A percentile compares a stretch with the other conserved stretches of the same genome.
phyloP scores from a whole-genome alignment of 2,888 invertebrate species.

The Agonopterix arenella region DNA sequence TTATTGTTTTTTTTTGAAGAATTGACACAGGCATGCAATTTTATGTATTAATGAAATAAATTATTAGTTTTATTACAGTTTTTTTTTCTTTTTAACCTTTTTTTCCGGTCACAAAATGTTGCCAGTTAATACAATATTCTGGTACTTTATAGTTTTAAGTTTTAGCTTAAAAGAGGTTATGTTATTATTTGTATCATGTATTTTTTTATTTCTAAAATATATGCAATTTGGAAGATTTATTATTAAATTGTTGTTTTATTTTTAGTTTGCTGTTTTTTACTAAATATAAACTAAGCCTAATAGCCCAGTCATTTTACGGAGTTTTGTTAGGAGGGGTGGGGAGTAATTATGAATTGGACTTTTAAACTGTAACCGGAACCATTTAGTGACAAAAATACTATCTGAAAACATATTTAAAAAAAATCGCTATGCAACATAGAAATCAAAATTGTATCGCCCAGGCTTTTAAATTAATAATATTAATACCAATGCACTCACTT shows the following conservation, averaged over 20 bases:
- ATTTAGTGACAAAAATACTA: too few relatives aligned
- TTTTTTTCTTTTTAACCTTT: constrained; percentile 3
- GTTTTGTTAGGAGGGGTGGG: too few relatives aligned
- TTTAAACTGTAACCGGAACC: too few relatives aligned
- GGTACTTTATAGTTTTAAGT: constrained; percentile 20
- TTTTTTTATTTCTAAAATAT: constrained; percentile 66
- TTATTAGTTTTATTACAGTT: constrained; percentile 39
- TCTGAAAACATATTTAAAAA: too few relatives aligned
- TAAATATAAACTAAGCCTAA: background rate
- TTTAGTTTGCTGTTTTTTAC: constrained; percentile 8
- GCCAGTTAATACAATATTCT: too few relatives aligned
- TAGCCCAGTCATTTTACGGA: too few relatives aligned
- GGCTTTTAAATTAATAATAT: too few relatives aligned
- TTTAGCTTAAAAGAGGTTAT: constrained; percentile 41
- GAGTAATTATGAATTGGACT: too few relatives aligned
- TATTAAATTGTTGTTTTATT: constrained; percentile 46
- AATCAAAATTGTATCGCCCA: too few relatives aligned
- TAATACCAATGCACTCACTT: too few relatives aligned
- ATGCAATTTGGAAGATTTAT: constrained; percentile 64
- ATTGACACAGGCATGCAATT: constrained; percentile 36
- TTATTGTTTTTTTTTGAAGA: constrained; percentile 18
- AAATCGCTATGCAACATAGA: too few relatives aligned
- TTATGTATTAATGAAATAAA: constrained; percentile 46
- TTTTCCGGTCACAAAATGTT: constrained; percentile 6
- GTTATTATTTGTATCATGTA: constrained; percentile 53